A percentile compares a stretch with the other conserved stretches of the same genome.
Evolutionary conservation across 2,797 vertebrate species (phyloP).

Genomic region (Onychomys leucogaster): DNA sequence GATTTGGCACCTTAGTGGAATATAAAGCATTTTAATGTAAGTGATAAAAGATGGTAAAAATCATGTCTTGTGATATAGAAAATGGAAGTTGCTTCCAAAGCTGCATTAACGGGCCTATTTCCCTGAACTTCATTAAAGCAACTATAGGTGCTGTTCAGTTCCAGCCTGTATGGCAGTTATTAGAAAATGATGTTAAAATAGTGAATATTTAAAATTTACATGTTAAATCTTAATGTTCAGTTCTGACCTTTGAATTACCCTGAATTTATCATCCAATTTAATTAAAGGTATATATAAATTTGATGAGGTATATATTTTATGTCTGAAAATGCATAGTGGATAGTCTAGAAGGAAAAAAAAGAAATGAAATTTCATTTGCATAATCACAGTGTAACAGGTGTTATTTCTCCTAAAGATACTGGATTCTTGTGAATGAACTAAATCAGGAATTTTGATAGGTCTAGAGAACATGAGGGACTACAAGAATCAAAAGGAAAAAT

Average conservation of each 20-base stretch:
- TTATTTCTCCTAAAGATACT: slow-evolving; percentile 3
- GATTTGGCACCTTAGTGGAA: slow-evolving; percentile 82
- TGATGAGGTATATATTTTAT: neutral
- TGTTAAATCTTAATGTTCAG: slow-evolving; percentile 78
- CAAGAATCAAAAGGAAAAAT: slow-evolving; percentile 18
- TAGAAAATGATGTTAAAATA: slow-evolving; percentile 75
- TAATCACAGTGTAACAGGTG: slow-evolving; percentile 29
- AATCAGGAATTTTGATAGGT: neutral
- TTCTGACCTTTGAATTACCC: slow-evolving; percentile 72
- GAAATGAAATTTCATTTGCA: slow-evolving; percentile 46
- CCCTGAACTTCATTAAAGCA: slow-evolving; percentile 87
- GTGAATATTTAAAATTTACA: slow-evolving; percentile 74
- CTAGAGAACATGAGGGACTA: slow-evolving; percentile 44
- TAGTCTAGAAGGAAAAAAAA: slow-evolving; percentile 66
- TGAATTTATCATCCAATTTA: slow-evolving; percentile 73
- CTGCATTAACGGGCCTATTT: slow-evolving; percentile 86
- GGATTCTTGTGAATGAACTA: slow-evolving; percentile 43
- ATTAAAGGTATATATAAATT: slow-evolving; percentile 55
- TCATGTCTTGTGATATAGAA: slow-evolving; percentile 85
- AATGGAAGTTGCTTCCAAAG: slow-evolving; percentile 85
- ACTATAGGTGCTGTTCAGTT: slow-evolving; percentile 81
- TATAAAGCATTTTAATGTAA: slow-evolving; percentile 83
- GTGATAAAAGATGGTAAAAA: slow-evolving; percentile 86
- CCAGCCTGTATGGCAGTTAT: slow-evolving; percentile 82
- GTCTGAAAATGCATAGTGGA: neutral